Percentiles rank a stretch among this genome's conserved stretches.
Conservation (phyloP, 2,113 vertebrate species). For the Ariopsis seemanni region DNA sequence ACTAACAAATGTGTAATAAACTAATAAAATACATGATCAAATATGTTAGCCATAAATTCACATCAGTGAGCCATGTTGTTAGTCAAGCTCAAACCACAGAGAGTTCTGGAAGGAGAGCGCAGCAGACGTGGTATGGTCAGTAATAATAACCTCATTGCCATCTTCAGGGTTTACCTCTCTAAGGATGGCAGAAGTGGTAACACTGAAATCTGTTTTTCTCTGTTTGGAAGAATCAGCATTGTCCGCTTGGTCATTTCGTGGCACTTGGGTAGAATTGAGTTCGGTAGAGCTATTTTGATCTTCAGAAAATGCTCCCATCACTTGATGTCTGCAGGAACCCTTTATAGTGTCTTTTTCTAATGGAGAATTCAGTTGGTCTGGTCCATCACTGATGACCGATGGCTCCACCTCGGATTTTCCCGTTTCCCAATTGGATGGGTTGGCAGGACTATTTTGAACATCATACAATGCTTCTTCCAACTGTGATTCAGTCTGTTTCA, state of each 20-base stretch:
- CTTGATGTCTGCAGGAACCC: not conserved
- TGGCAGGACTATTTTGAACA: not conserved
- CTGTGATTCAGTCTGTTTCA: not conserved
- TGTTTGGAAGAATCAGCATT: slow-evolving; percentile 45
- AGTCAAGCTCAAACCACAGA: slow-evolving; percentile 86
- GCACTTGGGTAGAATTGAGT: not conserved
- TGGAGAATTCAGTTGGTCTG: not conserved
- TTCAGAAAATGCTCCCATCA: not conserved
- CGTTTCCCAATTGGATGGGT: not conserved
- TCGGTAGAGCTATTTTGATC: not conserved
- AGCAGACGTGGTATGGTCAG: slow-evolving; percentile 77
- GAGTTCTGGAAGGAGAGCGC: slow-evolving; percentile 79
- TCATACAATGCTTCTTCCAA: not conserved
- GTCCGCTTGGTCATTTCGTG: slow-evolving; percentile 19
- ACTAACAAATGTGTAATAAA: not conserved
- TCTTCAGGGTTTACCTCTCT: slow-evolving; percentile 72
- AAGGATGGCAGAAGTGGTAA: slow-evolving; percentile 49
- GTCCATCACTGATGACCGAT: not conserved
- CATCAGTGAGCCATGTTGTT: slow-evolving; percentile 20
- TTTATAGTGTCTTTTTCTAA: not conserved
- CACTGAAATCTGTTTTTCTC: not conserved
- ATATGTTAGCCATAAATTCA: not conserved
- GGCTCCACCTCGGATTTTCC: not conserved
- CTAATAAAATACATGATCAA: not conserved
- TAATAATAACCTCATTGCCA: slow-evolving; percentile 69